Evolutionary conservation across 2,113 vertebrate species (phyloP), one percentile per base, ranked within the genome.

Genomic region (Chaenogobius annularis): DNA sequence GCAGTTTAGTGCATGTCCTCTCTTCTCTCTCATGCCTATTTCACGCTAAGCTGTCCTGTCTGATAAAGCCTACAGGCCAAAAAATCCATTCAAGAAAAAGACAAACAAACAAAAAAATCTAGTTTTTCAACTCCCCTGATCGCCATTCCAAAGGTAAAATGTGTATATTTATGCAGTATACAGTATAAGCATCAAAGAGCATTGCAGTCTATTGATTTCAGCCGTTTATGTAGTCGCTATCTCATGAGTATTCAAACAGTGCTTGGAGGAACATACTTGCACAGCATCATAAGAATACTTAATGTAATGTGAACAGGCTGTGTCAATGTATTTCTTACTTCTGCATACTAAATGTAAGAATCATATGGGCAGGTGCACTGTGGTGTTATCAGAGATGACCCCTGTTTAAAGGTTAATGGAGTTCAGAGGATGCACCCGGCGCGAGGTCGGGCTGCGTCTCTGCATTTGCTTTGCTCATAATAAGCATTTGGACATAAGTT

Each of bases 401-500:
- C 8, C 66, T 43, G 77, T 79, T 77, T 70, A 70, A 80, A 89
- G 87, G 79, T 84, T 84, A 85, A 81, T 79, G 0, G 52, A 70
- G 70, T 50, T 54, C 79, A 70, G 46, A 17, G 11, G 12, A 46
- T 13, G 48, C 66, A 75, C 72, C 66, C 22, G 44, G 61, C 44
- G 22, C 31, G 3, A 58, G 44, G 72, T 58, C 67, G 74, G 74
- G 66, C 43, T 15, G 58, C 48, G 48, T 35, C 64, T 63, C 68
- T 14, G 9, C 47, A 68, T 65, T 75, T 73, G 55, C 31, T 80
- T 78, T 43, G 61, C 58, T 43, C n/a, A 73, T 83, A 67, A 70
- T 37, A 68, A 61, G 52, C 22, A 23, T 69, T 26, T 56, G 50
- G 69, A 22, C 65, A 26, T 19, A 22, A 22, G 54, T 22, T 55